Percentiles rank a stretch among this genome's conserved stretches.
phyloP scores from a whole-genome alignment of 2,888 invertebrate species.

The Rhagium mordax region DNA sequence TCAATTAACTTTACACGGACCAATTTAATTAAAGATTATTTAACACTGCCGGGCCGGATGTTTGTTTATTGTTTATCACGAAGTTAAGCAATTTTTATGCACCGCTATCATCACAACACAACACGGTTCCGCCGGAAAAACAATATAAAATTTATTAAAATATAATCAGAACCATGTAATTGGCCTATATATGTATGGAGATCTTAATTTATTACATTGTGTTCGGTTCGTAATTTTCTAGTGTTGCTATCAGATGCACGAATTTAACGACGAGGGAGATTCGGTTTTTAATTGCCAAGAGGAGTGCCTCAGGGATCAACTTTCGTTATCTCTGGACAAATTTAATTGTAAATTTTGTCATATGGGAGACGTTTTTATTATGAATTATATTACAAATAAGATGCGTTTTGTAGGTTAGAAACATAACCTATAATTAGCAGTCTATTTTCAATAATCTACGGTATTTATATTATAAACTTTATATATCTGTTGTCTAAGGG shows the following conservation, averaged over 20 bases:
- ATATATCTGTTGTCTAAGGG: too few relatives aligned
- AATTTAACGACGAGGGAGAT: too few relatives aligned
- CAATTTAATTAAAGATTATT: not conserved
- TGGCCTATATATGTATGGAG: not conserved
- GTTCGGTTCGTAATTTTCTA: not conserved
- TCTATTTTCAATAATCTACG: too few relatives aligned
- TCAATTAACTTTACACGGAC: not conserved
- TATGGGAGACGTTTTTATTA: too few relatives aligned
- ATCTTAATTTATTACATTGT: not conserved
- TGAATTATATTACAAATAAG: too few relatives aligned
- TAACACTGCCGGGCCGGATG: not conserved
- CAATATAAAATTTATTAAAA: conserved; percentile 17
- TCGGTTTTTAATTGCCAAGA: too few relatives aligned
- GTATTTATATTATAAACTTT: too few relatives aligned
- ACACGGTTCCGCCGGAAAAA: conserved; percentile 18
- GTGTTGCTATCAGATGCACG: not conserved
- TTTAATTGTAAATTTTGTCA: too few relatives aligned
- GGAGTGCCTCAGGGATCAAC: too few relatives aligned
- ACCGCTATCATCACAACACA: not conserved
- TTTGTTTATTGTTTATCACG: conserved; percentile 8
- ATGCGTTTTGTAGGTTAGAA: too few relatives aligned
- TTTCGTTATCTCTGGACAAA: too few relatives aligned
- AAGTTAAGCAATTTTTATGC: conserved; percentile 15
- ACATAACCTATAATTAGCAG: too few relatives aligned
- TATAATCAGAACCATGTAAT: conserved; percentile 3